phyloP scores from a whole-genome alignment of 2,113 vertebrate species.

The Prinia subflava region DNA sequence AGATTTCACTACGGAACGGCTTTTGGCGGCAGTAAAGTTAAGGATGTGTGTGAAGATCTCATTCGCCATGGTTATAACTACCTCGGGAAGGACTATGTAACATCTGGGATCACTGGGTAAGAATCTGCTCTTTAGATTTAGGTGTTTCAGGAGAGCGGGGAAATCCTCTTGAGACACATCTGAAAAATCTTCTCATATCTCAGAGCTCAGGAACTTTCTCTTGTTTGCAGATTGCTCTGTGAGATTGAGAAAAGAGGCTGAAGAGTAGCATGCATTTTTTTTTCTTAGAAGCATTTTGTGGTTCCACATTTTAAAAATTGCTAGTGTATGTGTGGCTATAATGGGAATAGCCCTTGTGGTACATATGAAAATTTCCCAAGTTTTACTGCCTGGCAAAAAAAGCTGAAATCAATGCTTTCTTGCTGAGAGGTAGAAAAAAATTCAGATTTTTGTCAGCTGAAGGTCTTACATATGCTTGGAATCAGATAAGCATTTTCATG shows the following conservation, averaged over 20 bases:
- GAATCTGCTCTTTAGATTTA: slow-evolving; percentile 14
- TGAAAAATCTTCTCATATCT: neutral
- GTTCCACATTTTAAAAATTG: neutral
- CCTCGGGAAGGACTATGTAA: slow-evolving; percentile 96
- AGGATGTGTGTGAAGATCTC: slow-evolving; percentile 97
- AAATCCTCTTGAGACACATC: neutral
- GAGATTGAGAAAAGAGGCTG: neutral
- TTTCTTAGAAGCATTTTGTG: neutral
- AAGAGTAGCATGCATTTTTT: neutral
- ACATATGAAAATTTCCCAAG: neutral
- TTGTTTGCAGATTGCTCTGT: neutral
- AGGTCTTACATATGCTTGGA: neutral
- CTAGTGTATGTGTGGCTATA: neutral
- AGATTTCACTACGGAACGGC: slow-evolving; percentile 96
- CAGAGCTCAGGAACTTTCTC: neutral
- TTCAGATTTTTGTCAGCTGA: neutral
- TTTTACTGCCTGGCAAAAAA: neutral
- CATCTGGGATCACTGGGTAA: slow-evolving; percentile 98
- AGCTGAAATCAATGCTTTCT: neutral
- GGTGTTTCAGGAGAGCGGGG: neutral
- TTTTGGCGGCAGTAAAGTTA: slow-evolving; percentile 97
- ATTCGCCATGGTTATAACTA: slow-evolving; percentile 97
- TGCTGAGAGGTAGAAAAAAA: neutral
- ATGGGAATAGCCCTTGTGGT: neutral
- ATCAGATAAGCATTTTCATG: neutral